A percentile compares a stretch with the other conserved stretches of the same genome.
Conservation (phyloP, 2,888 invertebrate genomes). For the Branchellion lobata region DNA sequence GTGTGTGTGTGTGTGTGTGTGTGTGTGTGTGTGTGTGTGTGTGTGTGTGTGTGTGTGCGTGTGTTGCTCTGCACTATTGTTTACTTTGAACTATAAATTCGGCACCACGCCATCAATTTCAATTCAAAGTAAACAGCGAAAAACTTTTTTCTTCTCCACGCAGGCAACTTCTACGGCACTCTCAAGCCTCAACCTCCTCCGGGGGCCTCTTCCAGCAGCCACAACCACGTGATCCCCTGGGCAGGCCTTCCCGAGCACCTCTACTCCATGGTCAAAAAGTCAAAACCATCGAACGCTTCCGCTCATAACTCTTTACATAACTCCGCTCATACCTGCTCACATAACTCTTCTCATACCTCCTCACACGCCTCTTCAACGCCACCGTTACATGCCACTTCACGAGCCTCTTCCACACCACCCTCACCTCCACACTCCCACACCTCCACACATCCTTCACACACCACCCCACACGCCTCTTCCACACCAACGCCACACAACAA, state of each 20-base stretch:
- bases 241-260: slow-evolving; percentile 38
- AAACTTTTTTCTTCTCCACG: background rate
- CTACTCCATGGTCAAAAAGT: slow-evolving; percentile 35
- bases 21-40: too few species aligned
- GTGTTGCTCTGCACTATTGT: too few species aligned
- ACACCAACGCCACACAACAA: too few species aligned
- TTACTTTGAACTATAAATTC: too few species aligned
- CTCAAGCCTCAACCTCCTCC: slow-evolving; percentile 25
- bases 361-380: background rate
- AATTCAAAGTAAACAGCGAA: background rate
- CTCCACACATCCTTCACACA: too few species aligned
- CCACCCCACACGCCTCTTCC: too few species aligned
- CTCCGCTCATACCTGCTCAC: background rate
- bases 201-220: background rate
- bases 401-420: background rate
- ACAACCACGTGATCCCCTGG: slow-evolving; percentile 32
- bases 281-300: background rate
- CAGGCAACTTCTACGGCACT: slow-evolving; percentile 46
- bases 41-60: too few species aligned
- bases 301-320: background rate
- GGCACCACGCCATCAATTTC: background rate
- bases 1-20: too few species aligned
- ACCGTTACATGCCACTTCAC: background rate
- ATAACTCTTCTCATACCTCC: too few species aligned
- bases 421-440: too few species aligned